Evolutionary conservation across 2,888 invertebrate species (phyloP), one percentile per base, ranked within the genome.

Genomic region (Himalopsyche kuldschensis): DNA sequence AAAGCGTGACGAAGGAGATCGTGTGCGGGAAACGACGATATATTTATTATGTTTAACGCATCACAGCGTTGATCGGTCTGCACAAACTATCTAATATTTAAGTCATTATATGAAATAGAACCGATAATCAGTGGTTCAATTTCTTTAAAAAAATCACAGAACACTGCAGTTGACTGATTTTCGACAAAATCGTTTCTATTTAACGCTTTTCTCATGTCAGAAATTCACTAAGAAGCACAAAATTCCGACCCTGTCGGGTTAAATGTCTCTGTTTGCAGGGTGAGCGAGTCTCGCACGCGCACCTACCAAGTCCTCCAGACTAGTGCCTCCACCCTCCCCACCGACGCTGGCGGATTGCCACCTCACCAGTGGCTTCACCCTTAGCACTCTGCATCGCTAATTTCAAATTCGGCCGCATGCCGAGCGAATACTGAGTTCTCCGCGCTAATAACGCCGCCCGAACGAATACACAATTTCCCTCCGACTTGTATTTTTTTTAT

Each of bases 311-410:
- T 85, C 86, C 85, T 87, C 88, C 88, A 88, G 87, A 41, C 41
- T 41, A 41, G 41, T 88, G 88, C 89, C 88, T 89, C 90, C 32
- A n/a, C 55, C 79, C 24, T 31, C 76, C 48, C 48, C 75, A 30
- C 75, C 41, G 79, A 78, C 76, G 79, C 79, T 41, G 89, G 90
- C 91, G 91, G 91, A 91, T 91, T 90, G 91, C 90, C 90, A 90
- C 90, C 89, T 69, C 27, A 15, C 30, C 69, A 10, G 69, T 27
- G 27, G 69, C 30, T 3, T 27, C 69, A 8, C 27, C 69, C 63
- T 24, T 1, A 30, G 69, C 69, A 69, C 69, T 69, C 69, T 69
- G 69, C 69, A 69, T 69, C 69, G 69, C 69, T 69, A 69, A 69
- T 69, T 69, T 69, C 69, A 11, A 69, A 89, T 89, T 90, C 90